These are phyloP conservation scores for Siderastrea siderea DNA, from an alignment of 92 coral and sea anemone species.

Conservation along the genomic window DNA sequence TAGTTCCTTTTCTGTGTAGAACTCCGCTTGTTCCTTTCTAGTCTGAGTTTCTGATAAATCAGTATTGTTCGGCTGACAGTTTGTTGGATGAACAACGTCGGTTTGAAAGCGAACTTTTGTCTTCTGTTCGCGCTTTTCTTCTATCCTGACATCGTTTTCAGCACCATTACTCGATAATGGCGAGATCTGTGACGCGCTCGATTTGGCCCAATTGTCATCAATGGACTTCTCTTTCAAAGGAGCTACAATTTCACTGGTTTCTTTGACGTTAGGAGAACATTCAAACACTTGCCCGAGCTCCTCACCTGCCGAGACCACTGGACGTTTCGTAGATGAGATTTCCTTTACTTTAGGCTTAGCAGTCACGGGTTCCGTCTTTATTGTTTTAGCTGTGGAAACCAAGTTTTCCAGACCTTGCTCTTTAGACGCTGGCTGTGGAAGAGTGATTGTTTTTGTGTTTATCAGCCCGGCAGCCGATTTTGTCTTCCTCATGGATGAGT, in stretches of 20 bases:
- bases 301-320: neutral
- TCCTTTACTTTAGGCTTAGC: neutral
- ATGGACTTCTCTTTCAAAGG: neutral
- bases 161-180: neutral
- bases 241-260: neutral
- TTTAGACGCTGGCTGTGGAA: neutral
- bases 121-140: slow-evolving; percentile 4
- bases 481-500: slow-evolving; percentile 5
- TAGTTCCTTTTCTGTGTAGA: neutral
- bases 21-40: neutral
- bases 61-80: neutral
- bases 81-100: neutral
- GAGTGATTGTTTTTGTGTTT: neutral
- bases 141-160: neutral
- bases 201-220: neutral
- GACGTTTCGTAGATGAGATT: neutral
- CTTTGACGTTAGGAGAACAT: neutral
- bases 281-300: neutral
- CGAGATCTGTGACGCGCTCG: neutral
- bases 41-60: slow-evolving; percentile 37
- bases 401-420: neutral
- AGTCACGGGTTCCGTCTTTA: slow-evolving; percentile 11
- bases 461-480: slow-evolving; percentile 25
- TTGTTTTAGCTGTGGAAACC: no score
- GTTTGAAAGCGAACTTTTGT: slow-evolving; percentile 22